Evolutionary conservation across 2,888 invertebrate genomes (phyloP).

Genomic region (Calliscelio sp.): DNA sequence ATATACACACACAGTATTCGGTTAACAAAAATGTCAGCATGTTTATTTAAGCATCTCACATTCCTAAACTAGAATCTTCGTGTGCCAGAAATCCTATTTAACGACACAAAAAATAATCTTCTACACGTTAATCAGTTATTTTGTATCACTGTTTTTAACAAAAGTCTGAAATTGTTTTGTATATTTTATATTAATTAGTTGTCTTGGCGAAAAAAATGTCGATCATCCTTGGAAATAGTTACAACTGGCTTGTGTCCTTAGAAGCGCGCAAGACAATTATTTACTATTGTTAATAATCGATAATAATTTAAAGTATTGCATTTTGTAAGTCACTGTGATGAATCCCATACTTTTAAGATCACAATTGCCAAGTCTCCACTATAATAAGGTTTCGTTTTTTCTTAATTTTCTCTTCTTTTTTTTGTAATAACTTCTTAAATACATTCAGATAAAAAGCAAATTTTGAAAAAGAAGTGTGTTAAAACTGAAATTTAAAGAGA

Average conservation of each 20-base stretch:
- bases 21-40: not conserved
- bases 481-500: not conserved
- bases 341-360: slow-evolving; percentile 58
- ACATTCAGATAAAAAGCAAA: too few species aligned
- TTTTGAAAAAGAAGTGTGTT: not conserved
- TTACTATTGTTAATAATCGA: not conserved
- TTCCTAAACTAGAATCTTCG: slow-evolving; percentile 8
- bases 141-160: not conserved
- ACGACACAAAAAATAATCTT: not conserved
- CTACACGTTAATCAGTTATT: not conserved
- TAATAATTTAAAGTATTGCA: not conserved
- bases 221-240: slow-evolving; percentile 72
- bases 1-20: slow-evolving; percentile 23
- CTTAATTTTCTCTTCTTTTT: not conserved
- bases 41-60: slow-evolving; percentile 3
- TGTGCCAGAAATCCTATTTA: not conserved
- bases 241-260: too few species aligned
- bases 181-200: not conserved
- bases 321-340: slow-evolving; percentile 81
- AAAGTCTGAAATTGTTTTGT: not conserved
- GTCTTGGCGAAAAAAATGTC: too few species aligned
- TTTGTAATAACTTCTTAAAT: too few species aligned
- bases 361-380: not conserved
- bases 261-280: not conserved
- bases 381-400: not conserved